A percentile compares a stretch with the other conserved stretches of the same genome.
Conservation (phyloP, 2,113 vertebrate genomes). For the Connochaetes taurinus region DNA sequence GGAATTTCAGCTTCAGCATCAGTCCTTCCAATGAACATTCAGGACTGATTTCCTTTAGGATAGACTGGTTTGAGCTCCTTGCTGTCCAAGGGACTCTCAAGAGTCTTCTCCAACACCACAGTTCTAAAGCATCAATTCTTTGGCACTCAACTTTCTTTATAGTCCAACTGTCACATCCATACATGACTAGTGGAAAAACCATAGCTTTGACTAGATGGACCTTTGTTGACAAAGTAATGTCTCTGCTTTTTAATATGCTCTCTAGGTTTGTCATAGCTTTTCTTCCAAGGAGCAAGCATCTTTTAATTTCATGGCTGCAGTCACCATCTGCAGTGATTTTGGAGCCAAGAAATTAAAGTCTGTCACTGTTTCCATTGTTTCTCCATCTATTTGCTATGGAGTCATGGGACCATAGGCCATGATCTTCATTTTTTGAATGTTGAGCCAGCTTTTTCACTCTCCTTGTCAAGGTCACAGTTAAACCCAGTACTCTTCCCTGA, state of each 20-base stretch:
- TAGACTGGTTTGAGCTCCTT: not conserved
- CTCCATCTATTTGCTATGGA: not conserved
- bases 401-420: not conserved
- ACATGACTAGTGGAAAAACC: not conserved
- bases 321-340: not conserved
- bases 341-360: not conserved
- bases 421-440: not conserved
- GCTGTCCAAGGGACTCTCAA: not conserved
- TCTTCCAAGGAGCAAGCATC: not conserved
- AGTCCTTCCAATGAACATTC: not conserved
- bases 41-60: not conserved
- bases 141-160: not conserved
- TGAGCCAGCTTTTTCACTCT: not conserved
- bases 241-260: not conserved
- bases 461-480: not conserved
- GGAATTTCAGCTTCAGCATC: not conserved
- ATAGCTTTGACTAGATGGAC: not conserved
- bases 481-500: not conserved
- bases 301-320: not conserved
- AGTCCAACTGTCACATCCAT: not conserved
- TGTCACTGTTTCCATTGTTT: not conserved
- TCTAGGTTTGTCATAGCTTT: not conserved
- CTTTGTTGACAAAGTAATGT: not conserved
- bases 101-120: not conserved
- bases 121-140: not conserved